Conservation (phyloP, 2,113 vertebrate genomes). For the Odocoileus hemionus region DNA sequence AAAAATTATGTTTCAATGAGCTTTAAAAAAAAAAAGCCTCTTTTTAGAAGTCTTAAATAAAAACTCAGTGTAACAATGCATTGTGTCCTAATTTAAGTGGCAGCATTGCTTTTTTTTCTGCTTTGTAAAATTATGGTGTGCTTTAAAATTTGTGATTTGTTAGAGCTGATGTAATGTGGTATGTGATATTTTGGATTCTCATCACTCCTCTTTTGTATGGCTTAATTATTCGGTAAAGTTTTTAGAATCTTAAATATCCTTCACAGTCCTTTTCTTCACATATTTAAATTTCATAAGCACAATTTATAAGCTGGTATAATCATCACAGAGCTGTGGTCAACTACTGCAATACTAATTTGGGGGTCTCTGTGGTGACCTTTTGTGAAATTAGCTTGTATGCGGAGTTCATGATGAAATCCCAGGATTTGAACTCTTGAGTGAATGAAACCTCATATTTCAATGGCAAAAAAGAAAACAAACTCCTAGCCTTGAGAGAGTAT, state of each 20-base stretch:
- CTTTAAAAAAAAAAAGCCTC: neutral
- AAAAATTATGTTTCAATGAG: constrained; percentile 24
- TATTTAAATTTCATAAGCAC: neutral
- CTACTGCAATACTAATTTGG: neutral
- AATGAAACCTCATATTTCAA: constrained; percentile 14
- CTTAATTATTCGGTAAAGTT: neutral
- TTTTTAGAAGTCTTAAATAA: constrained; percentile 17
- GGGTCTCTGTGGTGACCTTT: neutral
- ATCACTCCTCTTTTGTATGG: neutral
- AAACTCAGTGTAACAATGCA: neutral
- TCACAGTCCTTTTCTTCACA: neutral
- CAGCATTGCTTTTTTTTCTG: neutral
- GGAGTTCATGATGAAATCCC: neutral
- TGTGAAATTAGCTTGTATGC: neutral
- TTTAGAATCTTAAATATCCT: neutral
- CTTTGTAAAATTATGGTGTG: neutral
- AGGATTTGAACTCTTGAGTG: neutral
- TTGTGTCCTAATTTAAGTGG: neutral
- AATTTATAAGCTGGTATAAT: neutral
- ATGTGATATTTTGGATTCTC: neutral
- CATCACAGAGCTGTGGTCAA: neutral
- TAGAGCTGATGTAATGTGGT: neutral
- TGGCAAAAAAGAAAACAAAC: neutral
- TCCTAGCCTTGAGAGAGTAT: neutral
- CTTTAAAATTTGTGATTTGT: neutral